Base-by-base conservation (phyloP, 2,797 vertebrate genomes). In the Melanotaenia pygmaea region DNA sequence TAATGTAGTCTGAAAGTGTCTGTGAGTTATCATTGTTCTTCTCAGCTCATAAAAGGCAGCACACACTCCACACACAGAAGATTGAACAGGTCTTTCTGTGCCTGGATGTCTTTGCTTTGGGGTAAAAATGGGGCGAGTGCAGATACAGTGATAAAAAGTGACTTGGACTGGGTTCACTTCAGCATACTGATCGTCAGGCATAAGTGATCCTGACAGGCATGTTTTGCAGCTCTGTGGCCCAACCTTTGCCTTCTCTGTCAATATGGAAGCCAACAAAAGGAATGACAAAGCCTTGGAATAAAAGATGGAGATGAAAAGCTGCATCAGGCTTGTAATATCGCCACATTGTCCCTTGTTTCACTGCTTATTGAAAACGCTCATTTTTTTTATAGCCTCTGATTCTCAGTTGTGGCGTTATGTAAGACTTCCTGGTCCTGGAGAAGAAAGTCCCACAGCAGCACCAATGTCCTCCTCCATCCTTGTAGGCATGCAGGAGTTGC, bases 191-290 rank as follows among this genome's bases (percentile, higher is more conserved):
- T 67, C 83, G 64, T 85, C 77, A 82, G 70, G 38, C 40, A 1
- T 86, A 81, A 91, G 80, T 38, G 59, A 67, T 76, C 2, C 76
- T 85, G 89, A 89, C 86, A 85, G 74, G 53, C 79, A 59, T 47
- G 24, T 74, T 82, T 80, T 79, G 83, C 35, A 28, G 79, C 70
- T 4, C 64, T 4, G 22, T 60, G 71, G 84, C 71, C 67, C 74
- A 40, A 47, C 65, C 74, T 73, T 28, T 24, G 51, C 59, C 60
- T 18, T 9, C 70, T 47, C 43, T 14, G 63, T 59, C 60, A 59
- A 47, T 65, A 74, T 75, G 64, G 66, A 76, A 65, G 47, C 0
- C 1, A 18, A 72, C 47, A 71, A 26, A 67, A 61, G 61, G 54
- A 72, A 20, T 18, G n/a, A 43, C 68, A 72, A 59, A 57, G 12